A percentile compares a stretch with the other conserved stretches of the same genome.
Evolutionary conservation across 2,888 invertebrate species (phyloP).

Genomic region (Philereme vetulata): DNA sequence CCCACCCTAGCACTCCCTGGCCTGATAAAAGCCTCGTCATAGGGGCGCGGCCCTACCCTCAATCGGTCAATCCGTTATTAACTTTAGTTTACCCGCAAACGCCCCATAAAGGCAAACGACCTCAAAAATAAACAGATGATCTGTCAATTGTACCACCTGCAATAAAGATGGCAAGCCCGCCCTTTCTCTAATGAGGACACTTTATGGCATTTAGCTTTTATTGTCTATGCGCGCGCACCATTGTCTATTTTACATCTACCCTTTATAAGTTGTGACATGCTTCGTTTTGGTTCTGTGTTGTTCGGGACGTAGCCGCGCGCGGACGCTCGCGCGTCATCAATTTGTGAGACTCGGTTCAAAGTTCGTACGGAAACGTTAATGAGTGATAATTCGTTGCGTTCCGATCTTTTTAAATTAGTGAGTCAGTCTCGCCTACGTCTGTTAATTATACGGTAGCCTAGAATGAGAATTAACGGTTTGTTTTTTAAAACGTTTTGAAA

Average conservation of each 20-base stretch:
- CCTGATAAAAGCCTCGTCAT: slow-evolving; percentile 70
- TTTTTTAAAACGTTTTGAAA: slow-evolving; percentile 47
- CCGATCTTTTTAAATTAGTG: slow-evolving; percentile 63
- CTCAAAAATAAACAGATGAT: slow-evolving; percentile 81
- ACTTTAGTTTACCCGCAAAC: slow-evolving; percentile 65
- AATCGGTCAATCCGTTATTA: slow-evolving; percentile 63
- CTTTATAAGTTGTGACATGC: slow-evolving; percentile 69
- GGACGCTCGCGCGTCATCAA: slow-evolving; percentile 39
- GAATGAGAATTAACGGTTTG: slow-evolving; percentile 67
- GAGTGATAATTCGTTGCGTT: slow-evolving; percentile 64
- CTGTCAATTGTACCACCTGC: slow-evolving; percentile 69
- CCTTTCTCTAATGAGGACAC: slow-evolving; percentile 80
- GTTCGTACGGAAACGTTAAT: slow-evolving; percentile 53
- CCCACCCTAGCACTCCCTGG: slow-evolving; percentile 65
- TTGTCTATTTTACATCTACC: slow-evolving; percentile 40
- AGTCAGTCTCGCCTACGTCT: slow-evolving; percentile 66
- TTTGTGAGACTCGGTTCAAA: slow-evolving; percentile 30
- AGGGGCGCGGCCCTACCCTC: slow-evolving; percentile 71
- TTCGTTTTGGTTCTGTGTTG: slow-evolving; percentile 57
- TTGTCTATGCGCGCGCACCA: slow-evolving; percentile 79
- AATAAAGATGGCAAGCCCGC: slow-evolving; percentile 72
- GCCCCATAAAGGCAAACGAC: slow-evolving; percentile 73
- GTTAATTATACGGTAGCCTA: slow-evolving; percentile 74
- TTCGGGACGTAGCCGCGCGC: slow-evolving; percentile 55
- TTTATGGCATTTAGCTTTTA: slow-evolving; percentile 78